phyloP scores from a whole-genome alignment of 2,113 vertebrate genomes.

The Grammomys surdaster region DNA sequence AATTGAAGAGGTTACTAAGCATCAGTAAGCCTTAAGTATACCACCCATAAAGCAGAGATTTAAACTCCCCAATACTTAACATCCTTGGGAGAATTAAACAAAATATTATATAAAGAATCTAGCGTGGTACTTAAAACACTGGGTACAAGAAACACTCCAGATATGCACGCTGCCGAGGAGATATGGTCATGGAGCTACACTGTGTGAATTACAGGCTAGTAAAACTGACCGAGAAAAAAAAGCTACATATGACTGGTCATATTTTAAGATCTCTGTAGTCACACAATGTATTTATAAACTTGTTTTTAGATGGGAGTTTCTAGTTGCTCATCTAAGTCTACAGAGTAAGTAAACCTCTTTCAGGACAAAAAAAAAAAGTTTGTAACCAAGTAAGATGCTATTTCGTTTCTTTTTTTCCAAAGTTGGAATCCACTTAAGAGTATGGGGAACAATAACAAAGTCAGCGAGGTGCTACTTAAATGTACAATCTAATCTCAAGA shows the following conservation, averaged over 20 bases:
- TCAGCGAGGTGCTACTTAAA: neutral
- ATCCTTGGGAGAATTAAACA: neutral
- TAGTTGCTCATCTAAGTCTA: slow-evolving; percentile 25
- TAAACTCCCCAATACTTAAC: neutral
- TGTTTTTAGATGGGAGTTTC: slow-evolving; percentile 37
- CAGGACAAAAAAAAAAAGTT: neutral
- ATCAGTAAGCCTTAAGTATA: neutral
- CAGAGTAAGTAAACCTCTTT: neutral
- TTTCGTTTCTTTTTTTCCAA: slow-evolving; percentile 59
- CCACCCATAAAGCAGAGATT: neutral
- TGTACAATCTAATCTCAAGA: neutral
- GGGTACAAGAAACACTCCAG: neutral
- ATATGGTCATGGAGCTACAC: neutral
- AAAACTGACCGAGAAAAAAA: neutral
- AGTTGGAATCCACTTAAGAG: slow-evolving; percentile 13
- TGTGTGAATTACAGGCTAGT: neutral
- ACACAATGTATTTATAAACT: slow-evolving; percentile 12
- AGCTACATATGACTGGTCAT: neutral
- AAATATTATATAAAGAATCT: neutral
- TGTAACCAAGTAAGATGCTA: slow-evolving; percentile 25
- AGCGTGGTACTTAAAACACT: neutral
- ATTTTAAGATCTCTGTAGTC: slow-evolving; percentile 35
- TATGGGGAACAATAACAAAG: slow-evolving; percentile 53
- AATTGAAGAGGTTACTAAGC: neutral
- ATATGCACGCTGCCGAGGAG: neutral